A percentile compares a stretch with the other conserved stretches of the same genome.
Conservation (phyloP, 2,888 invertebrate genomes). For the Drosophila merina region DNA sequence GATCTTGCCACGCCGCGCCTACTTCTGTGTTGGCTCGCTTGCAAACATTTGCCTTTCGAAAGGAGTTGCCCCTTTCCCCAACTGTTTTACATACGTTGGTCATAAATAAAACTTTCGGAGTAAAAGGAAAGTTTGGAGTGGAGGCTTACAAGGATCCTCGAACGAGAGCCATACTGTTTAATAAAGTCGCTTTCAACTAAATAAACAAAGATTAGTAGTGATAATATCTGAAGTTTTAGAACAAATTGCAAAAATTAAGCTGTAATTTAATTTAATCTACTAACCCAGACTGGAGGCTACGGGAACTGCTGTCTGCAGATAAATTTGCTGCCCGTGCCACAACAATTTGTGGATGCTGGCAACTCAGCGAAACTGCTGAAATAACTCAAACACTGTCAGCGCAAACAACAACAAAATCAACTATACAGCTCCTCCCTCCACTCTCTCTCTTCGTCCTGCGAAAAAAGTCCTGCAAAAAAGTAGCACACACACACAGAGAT, state of each 20-base stretch:
- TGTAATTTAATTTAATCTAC: constrained; percentile 14
- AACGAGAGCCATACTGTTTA: not conserved
- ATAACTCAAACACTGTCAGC: constrained; percentile 60
- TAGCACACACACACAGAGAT: not conserved
- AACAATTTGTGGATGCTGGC: constrained; percentile 51
- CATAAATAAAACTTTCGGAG: constrained; percentile 37
- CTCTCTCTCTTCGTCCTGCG: not conserved
- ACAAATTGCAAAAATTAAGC: constrained; percentile 10
- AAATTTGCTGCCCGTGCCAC: not conserved
- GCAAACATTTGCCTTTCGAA: constrained; percentile 43
- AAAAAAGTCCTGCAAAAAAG: constrained; percentile 14
- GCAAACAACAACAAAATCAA: constrained; percentile 28
- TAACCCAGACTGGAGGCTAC: not conserved
- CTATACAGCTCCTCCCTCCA: constrained; percentile 1
- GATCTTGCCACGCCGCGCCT: constrained; percentile 24
- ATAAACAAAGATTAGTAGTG: not conserved
- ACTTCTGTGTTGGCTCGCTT: not conserved
- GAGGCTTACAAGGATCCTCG: constrained; percentile 1
- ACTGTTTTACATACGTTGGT: constrained; percentile 44
- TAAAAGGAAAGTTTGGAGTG: not conserved
- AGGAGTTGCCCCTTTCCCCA: constrained; percentile 41
- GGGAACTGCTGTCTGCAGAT: constrained; percentile 15
- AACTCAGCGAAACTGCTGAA: constrained; percentile 51
- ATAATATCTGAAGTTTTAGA: constrained; percentile 3
- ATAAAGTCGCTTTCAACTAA: not conserved